Conservation (phyloP, 2,113 vertebrate genomes). For the Muntiacus muntjak region DNA sequence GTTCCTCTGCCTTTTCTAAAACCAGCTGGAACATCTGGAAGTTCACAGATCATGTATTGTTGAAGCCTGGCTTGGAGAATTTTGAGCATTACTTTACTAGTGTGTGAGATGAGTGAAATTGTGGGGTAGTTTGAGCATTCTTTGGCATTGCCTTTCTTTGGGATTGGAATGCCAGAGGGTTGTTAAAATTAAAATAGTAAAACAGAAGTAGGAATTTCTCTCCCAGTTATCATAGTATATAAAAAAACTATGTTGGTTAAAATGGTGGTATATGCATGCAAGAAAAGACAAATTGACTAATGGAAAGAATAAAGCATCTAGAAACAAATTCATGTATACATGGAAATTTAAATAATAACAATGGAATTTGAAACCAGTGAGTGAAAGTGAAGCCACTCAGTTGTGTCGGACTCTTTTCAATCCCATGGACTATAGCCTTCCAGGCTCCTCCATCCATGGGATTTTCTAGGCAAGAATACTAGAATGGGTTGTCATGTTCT, state of each 20-base stretch:
- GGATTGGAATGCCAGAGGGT: background rate
- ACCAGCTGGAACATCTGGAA: background rate
- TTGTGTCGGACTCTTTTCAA: fast-evolving
- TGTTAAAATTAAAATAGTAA: background rate
- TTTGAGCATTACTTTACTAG: background rate
- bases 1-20: background rate
- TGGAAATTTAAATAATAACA: background rate
- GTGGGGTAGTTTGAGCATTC: background rate
- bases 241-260: background rate
- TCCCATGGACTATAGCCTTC: background rate
- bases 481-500: background rate
- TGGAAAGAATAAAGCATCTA: background rate
- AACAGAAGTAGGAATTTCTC: background rate
- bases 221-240: background rate
- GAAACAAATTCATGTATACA: background rate
- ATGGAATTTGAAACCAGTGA: background rate
- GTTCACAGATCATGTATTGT: background rate
- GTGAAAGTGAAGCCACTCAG: background rate
- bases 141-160: background rate
- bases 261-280: background rate
- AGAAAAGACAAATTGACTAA: background rate
- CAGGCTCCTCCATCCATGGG: background rate
- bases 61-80: background rate
- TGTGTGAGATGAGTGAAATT: background rate
- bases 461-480: background rate